These are phyloP conservation scores for Clepsis dumicolana DNA, from an alignment of 2,888 invertebrate genomes.

Conservation along the genomic window DNA sequence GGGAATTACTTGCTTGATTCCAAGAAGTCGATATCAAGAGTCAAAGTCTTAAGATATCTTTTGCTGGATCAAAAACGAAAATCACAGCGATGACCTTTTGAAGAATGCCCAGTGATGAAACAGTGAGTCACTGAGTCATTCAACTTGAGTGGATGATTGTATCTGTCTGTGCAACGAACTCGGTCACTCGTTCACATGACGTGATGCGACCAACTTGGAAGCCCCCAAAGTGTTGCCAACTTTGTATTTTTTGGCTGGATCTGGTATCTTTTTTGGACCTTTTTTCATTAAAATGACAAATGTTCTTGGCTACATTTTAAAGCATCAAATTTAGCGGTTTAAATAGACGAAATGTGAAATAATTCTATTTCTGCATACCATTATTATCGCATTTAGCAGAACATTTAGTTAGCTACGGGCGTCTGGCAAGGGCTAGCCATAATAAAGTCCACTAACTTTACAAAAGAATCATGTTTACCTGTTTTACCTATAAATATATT, in stretches of 20 bases:
- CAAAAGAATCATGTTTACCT: no score
- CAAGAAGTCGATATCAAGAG: not conserved
- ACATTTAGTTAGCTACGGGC: no score
- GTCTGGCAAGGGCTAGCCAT: no score
- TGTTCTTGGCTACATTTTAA: not conserved
- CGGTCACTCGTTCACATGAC: slow-evolving; percentile 68
- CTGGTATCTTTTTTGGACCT: not conserved
- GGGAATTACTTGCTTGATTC: slow-evolving; percentile 2
- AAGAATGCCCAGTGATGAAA: slow-evolving; percentile 72
- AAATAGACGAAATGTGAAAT: no score
- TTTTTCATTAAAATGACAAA: not conserved
- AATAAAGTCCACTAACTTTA: no score
- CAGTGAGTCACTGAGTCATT: slow-evolving; percentile 78
- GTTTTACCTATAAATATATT: no score
- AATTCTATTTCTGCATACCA: no score
- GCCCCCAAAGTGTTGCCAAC: slow-evolving; percentile 26
- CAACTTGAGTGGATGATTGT: slow-evolving; percentile 61
- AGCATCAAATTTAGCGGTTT: no score
- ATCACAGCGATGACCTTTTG: slow-evolving; percentile 70
- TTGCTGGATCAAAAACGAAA: slow-evolving; percentile 56
- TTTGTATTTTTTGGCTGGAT: not conserved
- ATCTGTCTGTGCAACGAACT: slow-evolving; percentile 63
- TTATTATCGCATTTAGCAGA: no score
- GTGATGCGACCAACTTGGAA: slow-evolving; percentile 51
- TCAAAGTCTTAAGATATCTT: not conserved